A percentile compares a stretch with the other conserved stretches of the same genome.
These are phyloP conservation scores for Pao palembangensis DNA, from an alignment of 2,113 vertebrate species.

Conservation along the genomic window DNA sequence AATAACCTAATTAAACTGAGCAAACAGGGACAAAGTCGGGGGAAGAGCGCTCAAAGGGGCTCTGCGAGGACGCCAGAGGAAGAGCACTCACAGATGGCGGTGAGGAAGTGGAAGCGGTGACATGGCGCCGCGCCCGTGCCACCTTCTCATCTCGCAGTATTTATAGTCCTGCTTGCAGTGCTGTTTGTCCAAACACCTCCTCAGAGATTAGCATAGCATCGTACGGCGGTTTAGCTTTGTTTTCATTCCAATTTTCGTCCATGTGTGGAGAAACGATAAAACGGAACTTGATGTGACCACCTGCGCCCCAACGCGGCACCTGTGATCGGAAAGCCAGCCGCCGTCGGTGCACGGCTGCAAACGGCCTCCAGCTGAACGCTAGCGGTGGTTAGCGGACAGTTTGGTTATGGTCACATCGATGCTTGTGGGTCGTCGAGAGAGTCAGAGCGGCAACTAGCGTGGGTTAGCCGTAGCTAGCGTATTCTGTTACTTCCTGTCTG, in stretches of 20 bases:
- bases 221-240: constrained; percentile 11
- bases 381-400: too few relatives aligned
- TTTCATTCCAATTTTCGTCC: neutral
- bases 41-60: constrained; percentile 44
- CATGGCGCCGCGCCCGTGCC: constrained; percentile 59
- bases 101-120: constrained; percentile 67
- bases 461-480: too few relatives aligned
- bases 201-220: constrained; percentile 13
- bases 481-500: too few relatives aligned
- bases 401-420: too few relatives aligned
- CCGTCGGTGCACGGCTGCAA: too few relatives aligned
- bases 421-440: too few relatives aligned
- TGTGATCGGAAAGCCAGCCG: too few relatives aligned
- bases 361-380: too few relatives aligned
- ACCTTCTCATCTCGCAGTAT: constrained; percentile 58
- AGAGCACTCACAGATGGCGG: constrained; percentile 73
- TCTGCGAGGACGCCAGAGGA: constrained; percentile 64
- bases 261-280: too few relatives aligned
- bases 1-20: constrained; percentile 70
- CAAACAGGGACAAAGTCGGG: constrained; percentile 50
- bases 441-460: too few relatives aligned
- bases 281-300: too few relatives aligned
- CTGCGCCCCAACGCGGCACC: too few relatives aligned
- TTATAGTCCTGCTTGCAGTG: constrained; percentile 58
- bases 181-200: constrained; percentile 47